Percentiles rank a stretch among this genome's conserved stretches.
These are phyloP conservation scores for Anser cygnoides DNA, from an alignment of 2,113 vertebrate species.

Conservation along the genomic window DNA sequence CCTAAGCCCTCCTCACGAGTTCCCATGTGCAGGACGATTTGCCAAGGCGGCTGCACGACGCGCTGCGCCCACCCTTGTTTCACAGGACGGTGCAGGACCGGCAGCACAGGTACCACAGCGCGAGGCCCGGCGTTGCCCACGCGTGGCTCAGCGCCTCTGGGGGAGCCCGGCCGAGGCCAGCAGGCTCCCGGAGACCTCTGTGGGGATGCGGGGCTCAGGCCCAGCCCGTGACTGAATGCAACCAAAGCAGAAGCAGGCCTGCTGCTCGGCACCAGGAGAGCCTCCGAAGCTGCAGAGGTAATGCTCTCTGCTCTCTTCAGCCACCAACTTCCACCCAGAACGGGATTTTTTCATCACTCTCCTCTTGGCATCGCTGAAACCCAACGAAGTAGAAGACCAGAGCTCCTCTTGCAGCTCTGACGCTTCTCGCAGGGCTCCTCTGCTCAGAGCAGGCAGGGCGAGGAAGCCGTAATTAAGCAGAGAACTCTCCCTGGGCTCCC, in stretches of 20 bases:
- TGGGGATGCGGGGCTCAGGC: fast-evolving
- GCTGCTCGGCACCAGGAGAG: neutral
- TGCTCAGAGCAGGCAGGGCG: fast-evolving
- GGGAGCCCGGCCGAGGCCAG: neutral
- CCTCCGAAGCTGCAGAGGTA: no score
- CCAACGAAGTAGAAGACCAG: no score
- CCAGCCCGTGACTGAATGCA: fast-evolving
- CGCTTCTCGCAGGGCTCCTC: neutral
- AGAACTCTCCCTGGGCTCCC: neutral
- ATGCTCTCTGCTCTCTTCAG: no score
- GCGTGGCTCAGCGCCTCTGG: no score
- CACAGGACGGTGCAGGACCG: neutral
- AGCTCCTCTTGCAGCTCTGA: no score
- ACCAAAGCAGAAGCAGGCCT: neutral
- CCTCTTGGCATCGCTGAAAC: no score
- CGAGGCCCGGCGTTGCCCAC: no score
- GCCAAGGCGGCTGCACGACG: neutral
- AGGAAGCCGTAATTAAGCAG: neutral
- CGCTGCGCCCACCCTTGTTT: neutral
- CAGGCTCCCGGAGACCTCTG: neutral
- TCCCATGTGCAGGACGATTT: neutral
- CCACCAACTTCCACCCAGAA: no score
- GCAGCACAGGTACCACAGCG: fast-evolving
- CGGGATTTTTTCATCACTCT: no score
- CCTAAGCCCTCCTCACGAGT: neutral